Conservation (phyloP, 2,113 vertebrate species). For the Brienomyrus brachyistius region DNA sequence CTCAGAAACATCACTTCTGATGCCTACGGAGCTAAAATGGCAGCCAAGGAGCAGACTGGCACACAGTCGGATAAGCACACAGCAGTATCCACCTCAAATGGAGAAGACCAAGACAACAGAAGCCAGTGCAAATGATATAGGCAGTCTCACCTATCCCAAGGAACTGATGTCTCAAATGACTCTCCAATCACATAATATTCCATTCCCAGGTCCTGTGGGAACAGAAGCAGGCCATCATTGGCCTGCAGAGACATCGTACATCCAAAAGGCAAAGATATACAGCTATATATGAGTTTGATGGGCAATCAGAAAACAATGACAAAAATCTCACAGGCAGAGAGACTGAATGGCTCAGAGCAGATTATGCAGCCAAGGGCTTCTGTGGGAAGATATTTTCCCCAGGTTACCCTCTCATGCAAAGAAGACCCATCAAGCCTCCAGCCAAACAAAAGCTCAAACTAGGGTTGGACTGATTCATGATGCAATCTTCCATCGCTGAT, state of each 20-base stretch:
- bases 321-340: background rate
- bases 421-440: too few relatives aligned
- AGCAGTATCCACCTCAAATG: background rate
- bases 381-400: too few relatives aligned
- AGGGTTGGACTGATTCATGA: too few relatives aligned
- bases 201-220: conserved; percentile 86
- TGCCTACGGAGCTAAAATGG: background rate
- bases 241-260: background rate
- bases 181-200: conserved; percentile 92
- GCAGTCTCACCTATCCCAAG: conserved; percentile 88
- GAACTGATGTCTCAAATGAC: conserved; percentile 97
- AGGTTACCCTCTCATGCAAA: too few relatives aligned
- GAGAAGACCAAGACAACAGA: background rate
- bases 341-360: background rate
- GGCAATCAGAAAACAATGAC: background rate
- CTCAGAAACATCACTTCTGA: background rate
- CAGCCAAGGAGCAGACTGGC: background rate
- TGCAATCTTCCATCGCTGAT: too few relatives aligned
- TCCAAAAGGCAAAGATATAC: background rate
- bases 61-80: background rate
- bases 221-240: background rate
- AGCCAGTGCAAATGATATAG: background rate
- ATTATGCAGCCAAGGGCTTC: background rate
- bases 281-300: background rate
- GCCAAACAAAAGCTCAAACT: too few relatives aligned